These are phyloP conservation scores for Branchipolynoe longqiensis DNA, from an alignment of 2,888 invertebrate genomes.

Conservation along the genomic window DNA sequence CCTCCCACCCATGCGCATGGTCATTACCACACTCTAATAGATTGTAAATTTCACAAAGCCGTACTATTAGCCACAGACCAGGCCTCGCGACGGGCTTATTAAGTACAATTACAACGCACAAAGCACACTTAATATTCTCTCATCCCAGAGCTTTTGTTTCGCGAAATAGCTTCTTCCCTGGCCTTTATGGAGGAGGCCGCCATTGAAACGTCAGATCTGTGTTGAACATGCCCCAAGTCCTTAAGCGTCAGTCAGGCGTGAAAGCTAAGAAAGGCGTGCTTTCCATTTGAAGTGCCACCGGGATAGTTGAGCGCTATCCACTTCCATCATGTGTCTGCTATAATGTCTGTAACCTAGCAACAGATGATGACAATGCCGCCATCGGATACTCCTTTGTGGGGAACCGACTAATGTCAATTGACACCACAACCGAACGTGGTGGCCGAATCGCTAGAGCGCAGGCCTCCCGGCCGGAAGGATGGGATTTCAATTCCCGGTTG, in stretches of 20 bases:
- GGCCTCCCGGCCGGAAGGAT: no score
- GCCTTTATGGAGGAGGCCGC: neutral
- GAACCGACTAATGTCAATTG: no score
- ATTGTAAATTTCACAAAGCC: slow-evolving; percentile 51
- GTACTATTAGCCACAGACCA: slow-evolving; percentile 26
- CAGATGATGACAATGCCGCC: no score
- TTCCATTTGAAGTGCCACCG: no score
- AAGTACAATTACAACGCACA: slow-evolving; percentile 31
- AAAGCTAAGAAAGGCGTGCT: neutral
- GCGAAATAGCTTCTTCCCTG: slow-evolving; percentile 16
- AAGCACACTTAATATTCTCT: slow-evolving; percentile 31
- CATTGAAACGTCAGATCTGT: neutral
- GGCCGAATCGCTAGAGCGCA: no score
- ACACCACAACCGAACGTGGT: no score
- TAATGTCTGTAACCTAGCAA: no score
- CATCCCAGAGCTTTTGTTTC: slow-evolving; percentile 35
- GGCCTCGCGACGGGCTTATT: slow-evolving; percentile 30
- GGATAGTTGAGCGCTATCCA: no score
- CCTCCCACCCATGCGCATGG: neutral
- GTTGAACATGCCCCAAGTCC: neutral
- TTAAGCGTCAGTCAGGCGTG: neutral
- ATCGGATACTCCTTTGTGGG: no score
- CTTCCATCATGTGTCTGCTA: no score
- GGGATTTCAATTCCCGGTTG: no score
- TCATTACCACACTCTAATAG: slow-evolving; percentile 35